Percentiles rank a stretch among this genome's conserved stretches.
These are phyloP conservation scores for Decapterus maruadsi DNA, from an alignment of 2,797 vertebrate species.

Conservation along the genomic window DNA sequence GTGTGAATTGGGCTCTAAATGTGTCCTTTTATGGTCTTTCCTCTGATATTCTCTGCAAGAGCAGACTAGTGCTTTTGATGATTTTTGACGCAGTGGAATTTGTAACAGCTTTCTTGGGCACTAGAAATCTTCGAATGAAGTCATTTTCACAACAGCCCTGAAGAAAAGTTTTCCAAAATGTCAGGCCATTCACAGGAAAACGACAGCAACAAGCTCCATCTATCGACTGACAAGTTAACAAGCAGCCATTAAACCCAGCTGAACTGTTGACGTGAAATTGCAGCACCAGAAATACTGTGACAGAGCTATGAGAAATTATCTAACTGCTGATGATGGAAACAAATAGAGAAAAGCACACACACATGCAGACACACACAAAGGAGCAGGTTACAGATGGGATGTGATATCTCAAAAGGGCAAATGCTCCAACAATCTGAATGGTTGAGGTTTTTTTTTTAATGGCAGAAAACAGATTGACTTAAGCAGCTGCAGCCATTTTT, in stretches of 20 bases:
- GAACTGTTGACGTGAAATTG: slow-evolving; percentile 54
- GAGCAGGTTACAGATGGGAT: background rate
- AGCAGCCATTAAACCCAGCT: slow-evolving; percentile 67
- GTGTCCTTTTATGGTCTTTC: background rate
- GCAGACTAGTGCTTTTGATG: background rate
- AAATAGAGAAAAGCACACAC: background rate
- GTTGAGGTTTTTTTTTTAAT: slow-evolving; percentile 39
- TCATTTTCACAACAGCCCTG: slow-evolving; percentile 44
- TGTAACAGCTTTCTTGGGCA: slow-evolving; percentile 46
- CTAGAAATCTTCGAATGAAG: slow-evolving; percentile 31
- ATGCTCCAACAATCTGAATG: slow-evolving; percentile 39
- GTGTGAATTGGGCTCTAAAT: background rate
- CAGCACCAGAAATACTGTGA: slow-evolving; percentile 34
- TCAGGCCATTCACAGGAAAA: slow-evolving; percentile 51
- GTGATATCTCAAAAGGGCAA: slow-evolving; percentile 28
- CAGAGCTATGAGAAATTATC: slow-evolving; percentile 28
- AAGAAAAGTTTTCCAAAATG: slow-evolving; percentile 57
- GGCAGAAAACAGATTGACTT: slow-evolving; percentile 60
- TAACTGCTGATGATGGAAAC: slow-evolving; percentile 14
- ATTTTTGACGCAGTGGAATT: slow-evolving; percentile 24
- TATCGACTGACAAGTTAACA: slow-evolving; percentile 70
- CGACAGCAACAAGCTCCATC: slow-evolving; percentile 47
- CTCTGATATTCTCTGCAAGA: slow-evolving; percentile 21
- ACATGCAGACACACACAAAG: background rate
- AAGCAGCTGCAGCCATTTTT: slow-evolving; percentile 49